phyloP scores from a whole-genome alignment of 2,113 vertebrate species.

The Nothocercus julius region DNA sequence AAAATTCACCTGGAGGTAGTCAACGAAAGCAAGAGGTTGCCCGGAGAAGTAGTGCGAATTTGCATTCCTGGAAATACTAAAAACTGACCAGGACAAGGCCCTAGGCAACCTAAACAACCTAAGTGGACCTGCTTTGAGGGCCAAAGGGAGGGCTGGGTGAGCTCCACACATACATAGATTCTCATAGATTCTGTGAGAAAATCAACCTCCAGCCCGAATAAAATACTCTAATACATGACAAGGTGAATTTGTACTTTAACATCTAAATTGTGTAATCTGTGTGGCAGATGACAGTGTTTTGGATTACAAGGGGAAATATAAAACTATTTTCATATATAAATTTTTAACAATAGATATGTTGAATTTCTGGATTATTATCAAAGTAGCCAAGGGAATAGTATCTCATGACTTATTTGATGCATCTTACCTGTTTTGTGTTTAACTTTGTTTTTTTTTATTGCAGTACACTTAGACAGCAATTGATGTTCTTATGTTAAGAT shows the following conservation, averaged over 20 bases:
- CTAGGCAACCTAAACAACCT: too few relatives aligned
- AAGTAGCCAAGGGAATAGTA: background rate
- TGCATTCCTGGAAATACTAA: background rate
- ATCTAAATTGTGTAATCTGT: background rate
- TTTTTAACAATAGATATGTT: background rate
- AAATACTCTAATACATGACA: background rate
- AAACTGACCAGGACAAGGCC: background rate
- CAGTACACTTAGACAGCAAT: background rate
- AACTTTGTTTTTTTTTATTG: background rate
- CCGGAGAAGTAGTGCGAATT: background rate
- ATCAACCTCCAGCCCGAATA: background rate
- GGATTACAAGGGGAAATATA: background rate
- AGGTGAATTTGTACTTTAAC: background rate
- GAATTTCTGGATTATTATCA: background rate
- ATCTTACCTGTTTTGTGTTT: background rate
- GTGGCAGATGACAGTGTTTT: background rate
- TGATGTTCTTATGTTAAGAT: background rate
- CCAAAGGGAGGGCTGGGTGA: background rate
- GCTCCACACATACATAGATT: background rate
- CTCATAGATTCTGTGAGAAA: background rate
- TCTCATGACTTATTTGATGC: background rate
- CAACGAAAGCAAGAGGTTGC: background rate
- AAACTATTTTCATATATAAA: background rate
- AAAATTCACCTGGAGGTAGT: background rate
- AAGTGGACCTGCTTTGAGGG: background rate